Evolutionary conservation across 2,113 vertebrate species (phyloP), one percentile per base, ranked within the genome.

Genomic region (Pygathrix nemaeus): DNA sequence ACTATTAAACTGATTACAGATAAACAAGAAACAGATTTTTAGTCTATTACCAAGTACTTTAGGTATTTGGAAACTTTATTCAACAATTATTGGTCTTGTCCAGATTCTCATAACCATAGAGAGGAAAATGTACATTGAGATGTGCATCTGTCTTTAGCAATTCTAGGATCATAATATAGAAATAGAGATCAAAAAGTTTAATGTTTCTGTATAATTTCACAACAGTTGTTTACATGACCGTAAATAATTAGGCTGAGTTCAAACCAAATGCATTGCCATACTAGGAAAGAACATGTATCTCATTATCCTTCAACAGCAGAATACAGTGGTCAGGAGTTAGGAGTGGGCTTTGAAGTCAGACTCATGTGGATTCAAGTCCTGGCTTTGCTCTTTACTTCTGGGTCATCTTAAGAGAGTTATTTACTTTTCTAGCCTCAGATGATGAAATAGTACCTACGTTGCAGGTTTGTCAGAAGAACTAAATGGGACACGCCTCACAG

Each of bases 211-310:
- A 23, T 89, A 97, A 88, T 94, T 94, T 97, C 92, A 96, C 72
- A 93, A 50, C 55, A 52, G 35, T 90, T 97, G 84, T 97, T 97
- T 96, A 95, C 52, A 75, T 86, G 88, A 64, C 94, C 97, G 61
- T 91, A 79, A 97, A 94, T 96, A 93, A 96, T 98, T 97, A 94
- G 88, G 45, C 68, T 73, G 87, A 95, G 72, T 78, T 96, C 96
- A 95, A 38, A 88, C 80, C 80, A 25, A 88, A 91, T 92, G 87
- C 76, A 68, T 81, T 93, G 61, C 78, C 10, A 3, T 90, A 48
- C 76, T 57, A 68, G 76, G 80, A 93, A 93, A 95, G 73, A 93
- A 43, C 25, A 20, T 94, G 90, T 84, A 23, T 97, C 76, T 94
- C 64, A 88, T 78, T 94, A 68, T 92, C 61, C 9, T 95, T 84